A percentile compares a stretch with the other conserved stretches of the same genome.
phyloP scores from a whole-genome alignment of 2,113 vertebrate genomes.

The Piaya cayana region DNA sequence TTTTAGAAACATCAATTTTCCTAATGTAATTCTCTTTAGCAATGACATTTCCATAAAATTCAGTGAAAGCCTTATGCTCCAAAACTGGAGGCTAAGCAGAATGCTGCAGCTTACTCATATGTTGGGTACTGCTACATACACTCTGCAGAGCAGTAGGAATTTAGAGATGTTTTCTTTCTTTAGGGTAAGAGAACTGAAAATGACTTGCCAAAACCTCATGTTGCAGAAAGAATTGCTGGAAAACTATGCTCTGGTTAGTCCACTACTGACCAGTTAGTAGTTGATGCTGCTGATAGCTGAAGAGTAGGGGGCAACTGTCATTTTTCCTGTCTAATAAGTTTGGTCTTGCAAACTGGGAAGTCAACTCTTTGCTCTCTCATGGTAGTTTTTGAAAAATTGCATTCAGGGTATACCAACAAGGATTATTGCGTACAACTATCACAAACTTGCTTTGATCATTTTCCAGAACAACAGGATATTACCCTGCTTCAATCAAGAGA shows the following conservation, averaged over 20 bases:
- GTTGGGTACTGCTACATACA: background rate
- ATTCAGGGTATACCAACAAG: background rate
- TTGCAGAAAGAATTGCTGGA: background rate
- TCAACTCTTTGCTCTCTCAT: background rate
- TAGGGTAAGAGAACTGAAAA: background rate
- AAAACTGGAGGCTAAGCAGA: background rate
- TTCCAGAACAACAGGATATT: background rate
- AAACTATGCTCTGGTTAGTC: background rate
- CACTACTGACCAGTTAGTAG: background rate
- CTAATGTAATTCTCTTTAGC: background rate
- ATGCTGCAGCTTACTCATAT: background rate
- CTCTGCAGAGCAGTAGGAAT: background rate
- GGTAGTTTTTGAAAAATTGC: background rate
- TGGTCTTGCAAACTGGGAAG: background rate
- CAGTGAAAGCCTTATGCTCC: background rate
- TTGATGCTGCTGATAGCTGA: background rate
- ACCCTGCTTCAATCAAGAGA: background rate
- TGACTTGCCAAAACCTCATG: background rate
- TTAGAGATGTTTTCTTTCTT: background rate
- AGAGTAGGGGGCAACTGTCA: background rate
- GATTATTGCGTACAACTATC: background rate
- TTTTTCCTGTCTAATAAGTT: background rate
- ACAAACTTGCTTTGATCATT: background rate
- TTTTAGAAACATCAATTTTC: background rate
- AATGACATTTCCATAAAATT: background rate